Evolutionary conservation across 1,140 invertebrate genomes (phyloP).

Genomic region (Nasonia giraulti): DNA sequence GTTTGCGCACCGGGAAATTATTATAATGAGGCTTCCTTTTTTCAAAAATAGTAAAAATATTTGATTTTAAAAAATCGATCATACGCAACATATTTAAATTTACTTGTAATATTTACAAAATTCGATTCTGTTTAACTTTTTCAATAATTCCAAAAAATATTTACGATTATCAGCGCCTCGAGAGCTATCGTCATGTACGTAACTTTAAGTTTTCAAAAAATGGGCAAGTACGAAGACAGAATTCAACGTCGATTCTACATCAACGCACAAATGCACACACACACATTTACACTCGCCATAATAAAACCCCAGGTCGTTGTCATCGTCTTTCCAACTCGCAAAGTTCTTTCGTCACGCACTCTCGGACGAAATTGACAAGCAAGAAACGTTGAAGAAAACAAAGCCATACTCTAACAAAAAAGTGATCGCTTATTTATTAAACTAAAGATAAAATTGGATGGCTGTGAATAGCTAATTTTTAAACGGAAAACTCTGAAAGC

Average conservation of each 20-base stretch:
- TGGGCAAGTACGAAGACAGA: no score
- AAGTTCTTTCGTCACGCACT: slow-evolving; percentile 6
- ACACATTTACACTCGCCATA: neutral
- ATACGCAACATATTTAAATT: neutral
- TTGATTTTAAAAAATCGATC: neutral
- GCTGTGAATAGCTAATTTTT: neutral
- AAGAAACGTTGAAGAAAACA: neutral
- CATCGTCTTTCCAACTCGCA: slow-evolving; percentile 51
- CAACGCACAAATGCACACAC: neutral
- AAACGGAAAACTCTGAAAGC: neutral
- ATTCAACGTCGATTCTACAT: no score
- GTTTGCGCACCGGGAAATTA: neutral
- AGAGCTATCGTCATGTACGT: no score
- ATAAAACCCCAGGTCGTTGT: slow-evolving; percentile 17
- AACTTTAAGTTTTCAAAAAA: no score
- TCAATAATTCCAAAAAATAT: no score
- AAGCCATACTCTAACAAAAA: neutral
- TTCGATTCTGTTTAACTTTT: no score
- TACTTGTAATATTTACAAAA: no score
- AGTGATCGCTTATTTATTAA: neutral
- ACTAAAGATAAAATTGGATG: neutral
- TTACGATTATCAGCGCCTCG: no score
- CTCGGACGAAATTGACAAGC: neutral
- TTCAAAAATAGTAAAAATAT: neutral
- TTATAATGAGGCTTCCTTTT: neutral